Conservation (phyloP, 2,888 invertebrate genomes). For the Deilephila porcellus region DNA sequence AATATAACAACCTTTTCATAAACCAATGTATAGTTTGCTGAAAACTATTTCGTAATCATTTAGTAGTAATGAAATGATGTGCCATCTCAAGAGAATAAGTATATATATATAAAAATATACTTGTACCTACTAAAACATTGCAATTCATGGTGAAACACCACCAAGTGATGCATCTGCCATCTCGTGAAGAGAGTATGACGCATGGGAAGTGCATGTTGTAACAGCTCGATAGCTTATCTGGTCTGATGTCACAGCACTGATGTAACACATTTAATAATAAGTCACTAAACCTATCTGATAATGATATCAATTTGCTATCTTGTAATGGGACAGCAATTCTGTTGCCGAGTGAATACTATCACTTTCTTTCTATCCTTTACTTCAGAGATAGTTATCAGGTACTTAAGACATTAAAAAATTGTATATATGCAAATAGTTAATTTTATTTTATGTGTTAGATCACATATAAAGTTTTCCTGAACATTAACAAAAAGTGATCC, state of each 20-base stretch:
- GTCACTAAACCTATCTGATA: not conserved
- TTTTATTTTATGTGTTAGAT: too few relatives aligned
- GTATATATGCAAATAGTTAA: too few relatives aligned
- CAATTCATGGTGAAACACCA: not conserved
- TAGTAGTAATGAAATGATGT: too few relatives aligned
- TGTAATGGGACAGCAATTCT: not conserved
- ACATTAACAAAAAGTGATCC: too few relatives aligned
- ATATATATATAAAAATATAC: not conserved
- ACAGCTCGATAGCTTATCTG: not conserved
- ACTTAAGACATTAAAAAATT: not conserved
- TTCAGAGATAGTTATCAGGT: not conserved
- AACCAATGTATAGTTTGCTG: too few relatives aligned
- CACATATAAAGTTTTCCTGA: too few relatives aligned
- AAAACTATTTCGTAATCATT: too few relatives aligned
- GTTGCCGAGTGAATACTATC: not conserved
- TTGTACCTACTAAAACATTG: too few relatives aligned
- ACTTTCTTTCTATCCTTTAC: not conserved
- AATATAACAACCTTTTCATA: too few relatives aligned
- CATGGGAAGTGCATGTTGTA: not conserved
- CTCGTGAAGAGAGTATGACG: not conserved
- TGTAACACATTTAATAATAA: slow-evolving; percentile 1
- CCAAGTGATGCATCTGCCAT: not conserved
- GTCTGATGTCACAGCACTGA: slow-evolving; percentile 7
- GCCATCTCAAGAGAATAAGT: not conserved
- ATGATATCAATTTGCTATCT: not conserved